These are phyloP conservation scores for Homarus americanus DNA, from an alignment of 1,140 invertebrate species.

Conservation along the genomic window DNA sequence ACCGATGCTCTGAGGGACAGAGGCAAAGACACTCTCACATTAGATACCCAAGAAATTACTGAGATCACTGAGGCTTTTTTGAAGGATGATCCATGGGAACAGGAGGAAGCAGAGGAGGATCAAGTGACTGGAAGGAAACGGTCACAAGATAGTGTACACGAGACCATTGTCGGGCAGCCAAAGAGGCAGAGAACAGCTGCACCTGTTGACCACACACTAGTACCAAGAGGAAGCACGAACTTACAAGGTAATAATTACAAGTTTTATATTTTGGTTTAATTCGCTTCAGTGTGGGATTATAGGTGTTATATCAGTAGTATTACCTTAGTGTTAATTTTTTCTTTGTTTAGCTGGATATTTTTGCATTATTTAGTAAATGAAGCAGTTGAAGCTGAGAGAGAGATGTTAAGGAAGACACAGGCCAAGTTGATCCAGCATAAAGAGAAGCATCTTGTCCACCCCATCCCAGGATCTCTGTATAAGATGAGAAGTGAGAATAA, in stretches of 20 bases:
- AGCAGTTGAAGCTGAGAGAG: background rate
- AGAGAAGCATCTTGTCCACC: background rate
- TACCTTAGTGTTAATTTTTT: no score
- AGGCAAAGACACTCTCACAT: background rate
- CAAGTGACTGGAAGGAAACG: conserved; percentile 4
- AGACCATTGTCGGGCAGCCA: background rate
- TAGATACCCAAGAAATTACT: conserved; percentile 22
- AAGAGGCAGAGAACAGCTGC: background rate
- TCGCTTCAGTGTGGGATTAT: background rate
- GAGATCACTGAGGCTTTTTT: conserved; percentile 52
- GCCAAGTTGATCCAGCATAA: background rate
- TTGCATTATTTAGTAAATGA: background rate
- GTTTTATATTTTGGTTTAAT: background rate
- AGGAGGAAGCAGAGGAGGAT: background rate
- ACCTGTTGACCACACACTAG: background rate
- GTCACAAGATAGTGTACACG: background rate
- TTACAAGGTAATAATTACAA: background rate
- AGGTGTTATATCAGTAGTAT: no score
- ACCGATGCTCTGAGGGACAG: background rate
- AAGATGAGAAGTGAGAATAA: conserved; percentile 21
- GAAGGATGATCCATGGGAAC: conserved; percentile 32
- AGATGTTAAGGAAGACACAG: conserved; percentile 1
- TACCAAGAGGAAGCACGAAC: background rate
- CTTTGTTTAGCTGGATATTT: no score
- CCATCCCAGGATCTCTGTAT: background rate